phyloP scores from a whole-genome alignment of 2,797 vertebrate genomes.

The Pristis pectinata region DNA sequence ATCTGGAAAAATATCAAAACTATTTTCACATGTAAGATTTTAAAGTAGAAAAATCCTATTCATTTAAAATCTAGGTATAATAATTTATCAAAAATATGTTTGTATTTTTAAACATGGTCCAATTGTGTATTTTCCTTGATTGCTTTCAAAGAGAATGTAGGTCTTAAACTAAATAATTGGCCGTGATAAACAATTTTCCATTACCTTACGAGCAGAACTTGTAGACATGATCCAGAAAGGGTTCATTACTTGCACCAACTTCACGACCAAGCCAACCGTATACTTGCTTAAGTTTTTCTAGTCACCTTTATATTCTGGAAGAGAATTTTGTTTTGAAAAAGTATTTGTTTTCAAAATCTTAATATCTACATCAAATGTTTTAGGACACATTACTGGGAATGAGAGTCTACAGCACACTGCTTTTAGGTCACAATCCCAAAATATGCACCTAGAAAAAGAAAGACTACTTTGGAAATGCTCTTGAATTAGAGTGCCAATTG shows the following conservation, averaged over 20 bases:
- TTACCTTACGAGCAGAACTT: slow-evolving; percentile 81
- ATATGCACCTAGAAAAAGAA: neutral
- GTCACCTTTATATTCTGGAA: slow-evolving; percentile 33
- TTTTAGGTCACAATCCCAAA: neutral
- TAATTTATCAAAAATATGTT: neutral
- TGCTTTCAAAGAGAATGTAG: neutral
- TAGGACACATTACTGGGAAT: neutral
- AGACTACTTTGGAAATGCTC: neutral
- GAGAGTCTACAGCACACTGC: neutral
- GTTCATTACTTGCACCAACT: slow-evolving; percentile 76
- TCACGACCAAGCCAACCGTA: slow-evolving; percentile 48
- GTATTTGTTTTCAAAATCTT: neutral
- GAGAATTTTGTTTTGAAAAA: neutral
- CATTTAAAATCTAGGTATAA: neutral
- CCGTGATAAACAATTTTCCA: neutral
- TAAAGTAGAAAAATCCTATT: neutral
- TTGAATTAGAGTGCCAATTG: neutral
- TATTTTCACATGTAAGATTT: too few relatives aligned
- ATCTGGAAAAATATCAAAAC: neutral
- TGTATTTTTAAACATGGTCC: neutral
- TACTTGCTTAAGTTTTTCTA: neutral
- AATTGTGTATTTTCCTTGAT: neutral
- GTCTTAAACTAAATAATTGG: neutral
- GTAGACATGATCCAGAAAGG: slow-evolving; percentile 97
- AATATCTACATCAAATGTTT: neutral